These are phyloP conservation scores for Steinernema scapterisci DNA, from an alignment of 2,888 invertebrate species.

Conservation along the genomic window DNA sequence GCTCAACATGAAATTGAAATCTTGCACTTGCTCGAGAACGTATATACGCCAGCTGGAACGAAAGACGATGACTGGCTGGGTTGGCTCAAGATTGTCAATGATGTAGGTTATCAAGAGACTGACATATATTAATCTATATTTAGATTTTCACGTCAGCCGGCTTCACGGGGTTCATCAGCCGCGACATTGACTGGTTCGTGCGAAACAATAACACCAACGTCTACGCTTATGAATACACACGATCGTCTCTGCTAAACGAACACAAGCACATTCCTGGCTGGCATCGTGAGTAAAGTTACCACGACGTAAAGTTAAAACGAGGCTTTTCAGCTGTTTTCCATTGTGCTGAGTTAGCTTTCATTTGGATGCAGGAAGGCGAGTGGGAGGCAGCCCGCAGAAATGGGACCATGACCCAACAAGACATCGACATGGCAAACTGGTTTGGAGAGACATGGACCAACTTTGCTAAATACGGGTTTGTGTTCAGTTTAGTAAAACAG, in stretches of 20 bases:
- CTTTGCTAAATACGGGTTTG: conserved; percentile 34
- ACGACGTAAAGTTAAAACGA: neutral
- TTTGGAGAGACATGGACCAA: conserved; percentile 39
- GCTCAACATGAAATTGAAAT: conserved; percentile 2
- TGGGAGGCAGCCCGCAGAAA: conserved; percentile 23
- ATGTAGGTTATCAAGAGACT: neutral
- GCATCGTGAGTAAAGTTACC: neutral
- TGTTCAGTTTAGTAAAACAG: neutral
- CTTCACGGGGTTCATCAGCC: conserved; percentile 18
- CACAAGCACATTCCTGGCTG: neutral
- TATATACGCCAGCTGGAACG: neutral
- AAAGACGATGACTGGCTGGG: neutral
- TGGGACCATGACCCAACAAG: conserved; percentile 15
- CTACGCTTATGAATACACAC: conserved; percentile 7
- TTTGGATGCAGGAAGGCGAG: conserved; percentile 32
- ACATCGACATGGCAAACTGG: conserved; percentile 37
- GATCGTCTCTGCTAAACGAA: conserved; percentile 1
- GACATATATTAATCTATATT: neutral
- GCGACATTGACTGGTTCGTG: conserved; percentile 23
- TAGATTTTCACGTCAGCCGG: conserved; percentile 25
- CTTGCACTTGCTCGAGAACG: neutral
- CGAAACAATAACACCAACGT: conserved; percentile 10
- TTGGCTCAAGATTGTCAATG: conserved; percentile 13
- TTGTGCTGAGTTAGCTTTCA: conserved; percentile 34
- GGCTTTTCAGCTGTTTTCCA: conserved; percentile 37